These are phyloP conservation scores for Epinephelus awoara DNA, from an alignment of 2,797 vertebrate genomes.

Conservation along the genomic window DNA sequence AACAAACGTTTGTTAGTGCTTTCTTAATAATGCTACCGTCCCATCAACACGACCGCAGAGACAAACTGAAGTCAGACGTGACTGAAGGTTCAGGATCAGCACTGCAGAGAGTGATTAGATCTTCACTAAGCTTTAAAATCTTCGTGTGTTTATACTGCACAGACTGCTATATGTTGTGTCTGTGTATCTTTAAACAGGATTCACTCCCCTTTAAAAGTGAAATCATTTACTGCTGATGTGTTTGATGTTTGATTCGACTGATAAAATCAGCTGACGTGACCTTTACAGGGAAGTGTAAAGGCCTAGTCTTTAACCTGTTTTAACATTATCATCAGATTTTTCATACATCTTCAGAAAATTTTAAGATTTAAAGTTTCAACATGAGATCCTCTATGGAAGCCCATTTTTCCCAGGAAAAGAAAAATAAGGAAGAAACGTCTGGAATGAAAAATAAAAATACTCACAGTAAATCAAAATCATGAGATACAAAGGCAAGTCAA, in stretches of 20 bases:
- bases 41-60: constrained; percentile 21
- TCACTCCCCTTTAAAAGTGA: not conserved
- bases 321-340: too few species aligned
- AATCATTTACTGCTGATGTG: not conserved
- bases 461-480: not conserved
- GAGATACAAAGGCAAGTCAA: not conserved
- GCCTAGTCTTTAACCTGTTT: not conserved
- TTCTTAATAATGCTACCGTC: constrained; percentile 46
- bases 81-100: constrained; percentile 25
- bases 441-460: not conserved
- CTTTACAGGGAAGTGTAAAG: not conserved
- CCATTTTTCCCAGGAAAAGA: not conserved
- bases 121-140: not conserved
- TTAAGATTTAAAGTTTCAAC: too few species aligned
- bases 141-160: not conserved
- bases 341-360: too few species aligned
- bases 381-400: not conserved
- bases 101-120: constrained; percentile 32
- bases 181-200: not conserved
- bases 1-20: constrained; percentile 54
- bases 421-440: not conserved
- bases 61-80: constrained; percentile 13
- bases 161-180: too few species aligned
- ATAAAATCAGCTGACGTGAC: too few species aligned
- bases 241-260: too few species aligned